A percentile compares a stretch with the other conserved stretches of the same genome.
Evolutionary conservation across 2,888 invertebrate species (phyloP).

Genomic region (Agapetus fuscipes): DNA sequence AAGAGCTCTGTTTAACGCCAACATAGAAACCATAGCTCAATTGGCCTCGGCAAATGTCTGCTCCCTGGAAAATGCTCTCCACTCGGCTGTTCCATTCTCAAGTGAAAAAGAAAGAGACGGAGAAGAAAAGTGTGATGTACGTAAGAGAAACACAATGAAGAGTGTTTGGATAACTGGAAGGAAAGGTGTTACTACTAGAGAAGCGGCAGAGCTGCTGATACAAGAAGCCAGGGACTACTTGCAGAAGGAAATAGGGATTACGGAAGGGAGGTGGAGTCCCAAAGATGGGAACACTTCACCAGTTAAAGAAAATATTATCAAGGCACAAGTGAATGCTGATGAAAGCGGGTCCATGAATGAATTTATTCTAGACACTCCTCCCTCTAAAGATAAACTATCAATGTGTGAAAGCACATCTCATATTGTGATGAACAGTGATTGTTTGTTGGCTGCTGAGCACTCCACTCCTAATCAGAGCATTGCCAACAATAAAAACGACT

Average conservation of each 20-base stretch:
- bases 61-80: slow-evolving; percentile 65
- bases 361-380: too few species aligned
- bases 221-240: slow-evolving; percentile 65
- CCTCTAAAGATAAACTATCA: too few species aligned
- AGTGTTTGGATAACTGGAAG: slow-evolving; percentile 72
- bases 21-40: slow-evolving; percentile 66
- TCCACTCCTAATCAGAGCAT: background rate
- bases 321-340: too few species aligned
- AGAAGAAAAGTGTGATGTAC: slow-evolving; percentile 55
- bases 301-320: background rate
- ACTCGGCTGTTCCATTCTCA: slow-evolving; percentile 75
- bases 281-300: background rate
- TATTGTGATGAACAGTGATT: too few species aligned
- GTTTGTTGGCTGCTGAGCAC: background rate
- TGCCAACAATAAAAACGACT: background rate
- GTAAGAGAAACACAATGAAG: slow-evolving; percentile 57
- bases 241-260: slow-evolving; percentile 63
- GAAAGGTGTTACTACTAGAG: slow-evolving; percentile 66
- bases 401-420: too few species aligned
- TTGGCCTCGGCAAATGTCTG: slow-evolving; percentile 65
- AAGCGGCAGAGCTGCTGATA: slow-evolving; percentile 73
- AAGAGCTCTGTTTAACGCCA: slow-evolving; percentile 70
- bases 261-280: slow-evolving; percentile 57
- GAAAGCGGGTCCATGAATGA: too few species aligned
- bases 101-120: slow-evolving; percentile 65